Base-by-base conservation (phyloP, 1,140 invertebrate genomes). In the Drosophila teissieri region DNA sequence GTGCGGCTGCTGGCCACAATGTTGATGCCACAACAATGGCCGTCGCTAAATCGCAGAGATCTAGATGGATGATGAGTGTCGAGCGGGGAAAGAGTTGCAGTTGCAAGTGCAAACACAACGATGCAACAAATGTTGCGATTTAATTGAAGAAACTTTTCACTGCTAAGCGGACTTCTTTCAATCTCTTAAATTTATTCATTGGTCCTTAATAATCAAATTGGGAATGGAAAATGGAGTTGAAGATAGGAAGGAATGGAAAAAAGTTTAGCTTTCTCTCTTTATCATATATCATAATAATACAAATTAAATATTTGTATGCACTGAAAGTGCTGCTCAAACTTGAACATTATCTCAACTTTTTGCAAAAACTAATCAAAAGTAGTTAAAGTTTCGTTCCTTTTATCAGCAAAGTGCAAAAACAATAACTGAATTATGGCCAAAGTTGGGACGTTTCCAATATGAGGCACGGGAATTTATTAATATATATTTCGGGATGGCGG, bases 401-500 rank as follows among this genome's bases (percentile, higher is more conserved):
- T 22, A 5, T 31, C 14, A 34, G 22, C 15, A 42, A 57, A 68
- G 34, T 36, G 7, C 27, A 36, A 45, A 15, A 42, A 69, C 48
- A 68, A 51, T 52, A 70, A 24, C 64, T 48, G 51, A 72, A 44
- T 53, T 61, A 39, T 42, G 62, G 49, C 17, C 5, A 70, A 73
- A 60, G 37, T 58, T 37, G 46, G 10, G 37, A 45, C 79, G 61
- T 67, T 77, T 67, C 70, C 79, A 88, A 83, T 88, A 88, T 75
- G 61, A 62, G 54, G 48, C 40, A 46, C 12, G 34, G 42, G 56
- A 79, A 73, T 83, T 77, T 88, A 89, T 88, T 89, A 86, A 86
- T 86, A 86, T 86, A 86, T 88, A 85, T 86, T 86, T 86, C 19
- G 36, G 45, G 12, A 72, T 52, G 65, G 67, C 77, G 62, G 76